A percentile compares a stretch with the other conserved stretches of the same genome.
Evolutionary conservation across 2,888 invertebrate genomes (phyloP).

Genomic region (Gymnoscelis rufifasciata): DNA sequence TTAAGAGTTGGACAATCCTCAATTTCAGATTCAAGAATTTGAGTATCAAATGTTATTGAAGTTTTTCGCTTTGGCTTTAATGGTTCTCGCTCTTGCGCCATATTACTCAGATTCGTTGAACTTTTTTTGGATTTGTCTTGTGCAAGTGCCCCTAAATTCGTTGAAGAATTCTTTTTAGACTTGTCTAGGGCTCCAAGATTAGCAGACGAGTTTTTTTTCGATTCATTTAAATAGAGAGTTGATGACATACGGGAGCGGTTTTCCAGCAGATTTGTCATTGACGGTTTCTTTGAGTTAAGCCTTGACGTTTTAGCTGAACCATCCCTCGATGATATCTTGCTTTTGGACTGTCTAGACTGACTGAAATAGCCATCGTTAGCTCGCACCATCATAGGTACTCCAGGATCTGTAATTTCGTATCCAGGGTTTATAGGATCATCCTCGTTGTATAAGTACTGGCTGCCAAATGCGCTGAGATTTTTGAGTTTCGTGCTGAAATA

Average conservation of each 20-base stretch:
- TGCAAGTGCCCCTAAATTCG: constrained; percentile 55
- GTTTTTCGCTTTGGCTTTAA: constrained; percentile 65
- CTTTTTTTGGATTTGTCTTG: constrained; percentile 72
- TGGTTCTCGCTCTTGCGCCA: constrained; percentile 55
- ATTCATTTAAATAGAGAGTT: constrained; percentile 69
- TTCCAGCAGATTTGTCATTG: constrained; percentile 68
- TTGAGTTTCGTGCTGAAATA: constrained; percentile 68
- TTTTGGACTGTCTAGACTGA: constrained; percentile 68
- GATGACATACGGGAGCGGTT: constrained; percentile 68
- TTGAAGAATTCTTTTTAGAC: constrained; percentile 54
- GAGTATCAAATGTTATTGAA: constrained; percentile 54
- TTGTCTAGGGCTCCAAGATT: constrained; percentile 57
- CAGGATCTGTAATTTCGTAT: constrained; percentile 83
- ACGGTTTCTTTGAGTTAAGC: constrained; percentile 66
- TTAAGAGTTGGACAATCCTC: constrained; percentile 74
- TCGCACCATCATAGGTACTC: constrained; percentile 82
- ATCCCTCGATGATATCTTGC: constrained; percentile 61
- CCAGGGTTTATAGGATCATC: constrained; percentile 81
- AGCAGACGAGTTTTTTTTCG: constrained; percentile 67
- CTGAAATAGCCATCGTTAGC: constrained; percentile 82
- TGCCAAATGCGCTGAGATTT: constrained; percentile 74
- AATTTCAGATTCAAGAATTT: constrained; percentile 73
- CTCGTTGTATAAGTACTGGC: constrained; percentile 82
- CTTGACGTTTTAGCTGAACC: constrained; percentile 67
- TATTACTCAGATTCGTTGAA: constrained; percentile 58